These are phyloP conservation scores for Neostethus bicornis DNA, from an alignment of 2,797 vertebrate species.

Conservation along the genomic window DNA sequence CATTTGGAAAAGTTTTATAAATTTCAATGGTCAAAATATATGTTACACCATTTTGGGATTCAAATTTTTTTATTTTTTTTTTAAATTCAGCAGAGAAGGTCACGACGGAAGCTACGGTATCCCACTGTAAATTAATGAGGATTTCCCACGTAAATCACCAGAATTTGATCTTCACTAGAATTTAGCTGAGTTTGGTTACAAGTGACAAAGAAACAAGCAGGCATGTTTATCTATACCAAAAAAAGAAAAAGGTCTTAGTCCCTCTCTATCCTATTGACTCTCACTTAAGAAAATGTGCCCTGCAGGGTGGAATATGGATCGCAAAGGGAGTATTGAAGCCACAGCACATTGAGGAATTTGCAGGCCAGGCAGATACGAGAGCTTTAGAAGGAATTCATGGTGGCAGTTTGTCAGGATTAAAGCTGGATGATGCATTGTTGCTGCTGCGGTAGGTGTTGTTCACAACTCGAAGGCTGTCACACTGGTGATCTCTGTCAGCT, in stretches of 20 bases:
- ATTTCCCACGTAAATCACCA: conserved; percentile 15
- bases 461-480: conserved; percentile 14
- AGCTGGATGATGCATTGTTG: conserved; percentile 21
- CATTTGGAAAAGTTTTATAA: no score
- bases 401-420: conserved; percentile 61
- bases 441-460: conserved; percentile 33
- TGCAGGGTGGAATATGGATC: conserved; percentile 38
- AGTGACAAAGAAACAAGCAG: conserved; percentile 2
- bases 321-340: conserved; percentile 25
- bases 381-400: conserved; percentile 23
- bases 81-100: no score
- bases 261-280: conserved; percentile 40
- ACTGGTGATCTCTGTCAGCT: conserved; percentile 2
- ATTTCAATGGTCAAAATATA: no score
- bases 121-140: no score
- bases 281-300: conserved; percentile 54
- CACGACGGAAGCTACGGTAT: no score
- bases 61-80: no score
- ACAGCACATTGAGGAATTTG: conserved; percentile 9
- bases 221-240: conserved; percentile 26
- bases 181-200: conserved; percentile 20
- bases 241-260: conserved; percentile 15
- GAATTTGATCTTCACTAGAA: conserved; percentile 15
- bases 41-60: no score
- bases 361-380: conserved; percentile 42